A percentile compares a stretch with the other conserved stretches of the same genome.
Evolutionary conservation across 2,113 vertebrate species (phyloP).

Genomic region (Eulacestoma nigropectus): DNA sequence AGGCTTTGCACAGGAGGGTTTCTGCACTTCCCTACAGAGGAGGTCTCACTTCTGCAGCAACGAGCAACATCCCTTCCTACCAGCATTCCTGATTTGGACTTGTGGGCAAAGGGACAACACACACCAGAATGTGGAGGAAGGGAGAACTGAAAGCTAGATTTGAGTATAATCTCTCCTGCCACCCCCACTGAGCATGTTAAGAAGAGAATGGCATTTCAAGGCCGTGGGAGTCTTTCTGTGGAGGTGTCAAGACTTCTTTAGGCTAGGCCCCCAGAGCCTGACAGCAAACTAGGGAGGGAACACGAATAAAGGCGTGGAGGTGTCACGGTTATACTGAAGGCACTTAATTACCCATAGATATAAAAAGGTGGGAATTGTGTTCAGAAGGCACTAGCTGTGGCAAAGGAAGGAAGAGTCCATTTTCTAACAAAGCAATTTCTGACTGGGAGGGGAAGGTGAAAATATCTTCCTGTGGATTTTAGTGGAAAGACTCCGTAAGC

Average conservation of each 20-base stretch:
- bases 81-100: not conserved
- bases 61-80: not conserved
- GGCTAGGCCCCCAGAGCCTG: not conserved
- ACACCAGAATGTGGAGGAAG: not conserved
- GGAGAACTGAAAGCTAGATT: not conserved
- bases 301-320: not conserved
- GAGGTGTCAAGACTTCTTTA: not conserved
- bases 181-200: not conserved
- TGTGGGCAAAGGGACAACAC: not conserved
- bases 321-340: not conserved
- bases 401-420: not conserved
- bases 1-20: not conserved
- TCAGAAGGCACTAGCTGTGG: not conserved
- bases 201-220: not conserved
- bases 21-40: not conserved
- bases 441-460: not conserved
- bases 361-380: not conserved
- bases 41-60: not conserved
- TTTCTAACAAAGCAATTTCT: not conserved
- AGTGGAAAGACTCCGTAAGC: not conserved
- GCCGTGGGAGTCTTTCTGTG: not conserved
- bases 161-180: not conserved
- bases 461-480: not conserved
- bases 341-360: not conserved
- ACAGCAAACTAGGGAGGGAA: not conserved